Percentiles rank a stretch among this genome's conserved stretches.
These are phyloP conservation scores for Ostrea edulis DNA, from an alignment of 1,140 invertebrate species.

Conservation along the genomic window DNA sequence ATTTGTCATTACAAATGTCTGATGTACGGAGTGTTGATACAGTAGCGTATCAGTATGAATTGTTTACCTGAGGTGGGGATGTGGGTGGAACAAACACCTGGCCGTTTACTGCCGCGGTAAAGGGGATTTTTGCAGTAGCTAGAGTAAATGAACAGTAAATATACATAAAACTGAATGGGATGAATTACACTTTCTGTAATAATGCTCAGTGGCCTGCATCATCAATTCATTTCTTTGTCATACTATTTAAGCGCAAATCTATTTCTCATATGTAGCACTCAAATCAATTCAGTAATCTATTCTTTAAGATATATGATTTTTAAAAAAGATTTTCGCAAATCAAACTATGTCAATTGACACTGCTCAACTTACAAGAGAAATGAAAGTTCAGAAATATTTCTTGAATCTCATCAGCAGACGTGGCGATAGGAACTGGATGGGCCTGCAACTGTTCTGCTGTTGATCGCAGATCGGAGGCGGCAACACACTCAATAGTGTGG, in stretches of 20 bases:
- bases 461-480: conserved; percentile 43
- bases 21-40: neutral
- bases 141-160: neutral
- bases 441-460: conserved; percentile 22
- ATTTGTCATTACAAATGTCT: neutral
- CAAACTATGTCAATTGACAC: neutral
- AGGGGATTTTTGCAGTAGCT: conserved; percentile 38
- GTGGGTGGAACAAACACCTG: conserved; percentile 35
- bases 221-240: neutral
- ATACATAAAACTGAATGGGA: neutral
- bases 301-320: too few species aligned
- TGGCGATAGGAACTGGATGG: conserved; percentile 36
- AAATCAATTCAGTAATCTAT: too few species aligned
- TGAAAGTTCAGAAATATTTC: conserved; percentile 58
- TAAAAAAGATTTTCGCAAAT: neutral
- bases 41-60: neutral
- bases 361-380: conserved; percentile 44
- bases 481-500: conserved; percentile 38
- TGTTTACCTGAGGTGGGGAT: conserved; percentile 19
- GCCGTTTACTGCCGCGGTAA: conserved; percentile 37
- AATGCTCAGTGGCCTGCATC: neutral
- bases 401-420: conserved; percentile 34
- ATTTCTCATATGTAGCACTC: neutral
- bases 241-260: neutral
- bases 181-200: neutral